Percentiles rank a stretch among this genome's conserved stretches.
These are phyloP conservation scores for Ptychobarbus kaznakovi DNA, from an alignment of 2,797 vertebrate species.

Conservation along the genomic window DNA sequence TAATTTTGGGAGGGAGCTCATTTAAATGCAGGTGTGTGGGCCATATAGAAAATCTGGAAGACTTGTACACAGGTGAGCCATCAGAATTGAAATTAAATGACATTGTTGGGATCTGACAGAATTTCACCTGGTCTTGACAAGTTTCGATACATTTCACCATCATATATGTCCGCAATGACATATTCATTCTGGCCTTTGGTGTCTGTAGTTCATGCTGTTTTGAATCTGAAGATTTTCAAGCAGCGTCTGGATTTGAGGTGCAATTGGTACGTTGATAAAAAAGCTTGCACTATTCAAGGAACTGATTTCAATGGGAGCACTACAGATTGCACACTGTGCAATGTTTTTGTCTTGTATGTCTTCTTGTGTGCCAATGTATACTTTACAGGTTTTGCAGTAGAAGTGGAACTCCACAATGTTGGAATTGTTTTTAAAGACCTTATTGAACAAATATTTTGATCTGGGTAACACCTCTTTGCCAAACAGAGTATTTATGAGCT, in stretches of 20 bases:
- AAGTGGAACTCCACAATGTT: conserved; percentile 27
- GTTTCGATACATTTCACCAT: not conserved
- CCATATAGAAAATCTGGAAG: not conserved
- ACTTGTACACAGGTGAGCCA: not conserved
- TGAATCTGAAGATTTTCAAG: conserved; percentile 10
- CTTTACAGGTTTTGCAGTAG: conserved; percentile 6
- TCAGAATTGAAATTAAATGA: conserved; percentile 2
- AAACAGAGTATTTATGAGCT: conserved; percentile 27
- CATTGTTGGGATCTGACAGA: not conserved
- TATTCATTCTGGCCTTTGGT: conserved; percentile 1
- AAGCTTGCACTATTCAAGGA: conserved; percentile 19
- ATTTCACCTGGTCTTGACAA: not conserved
- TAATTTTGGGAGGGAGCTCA: not conserved
- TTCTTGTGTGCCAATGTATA: conserved; percentile 25
- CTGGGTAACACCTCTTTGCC: conserved; percentile 29
- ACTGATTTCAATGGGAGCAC: conserved; percentile 17
- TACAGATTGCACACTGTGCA: not conserved
- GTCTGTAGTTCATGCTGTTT: not conserved
- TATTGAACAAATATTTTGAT: conserved; percentile 37
- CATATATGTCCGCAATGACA: not conserved
- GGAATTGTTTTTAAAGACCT: conserved; percentile 32
- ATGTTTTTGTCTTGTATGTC: conserved; percentile 3
- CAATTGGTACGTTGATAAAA: conserved; percentile 30
- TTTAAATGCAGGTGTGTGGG: not conserved
- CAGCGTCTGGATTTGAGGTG: conserved; percentile 6